These are phyloP conservation scores for Tenthredo notha DNA, from an alignment of 2,888 invertebrate genomes.

Conservation along the genomic window DNA sequence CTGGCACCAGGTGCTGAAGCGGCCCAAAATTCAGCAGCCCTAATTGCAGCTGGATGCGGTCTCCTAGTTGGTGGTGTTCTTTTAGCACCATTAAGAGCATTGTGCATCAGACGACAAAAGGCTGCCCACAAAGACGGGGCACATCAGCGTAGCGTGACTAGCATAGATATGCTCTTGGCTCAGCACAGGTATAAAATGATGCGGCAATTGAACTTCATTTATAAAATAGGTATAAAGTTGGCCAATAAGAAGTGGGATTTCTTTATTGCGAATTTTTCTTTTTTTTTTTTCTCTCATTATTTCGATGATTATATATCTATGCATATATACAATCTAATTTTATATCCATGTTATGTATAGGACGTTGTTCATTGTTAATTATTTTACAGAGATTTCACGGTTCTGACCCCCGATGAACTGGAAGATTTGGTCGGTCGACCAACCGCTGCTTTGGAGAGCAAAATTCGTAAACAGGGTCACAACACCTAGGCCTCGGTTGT, in stretches of 20 bases:
- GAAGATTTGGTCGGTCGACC: constrained; percentile 81
- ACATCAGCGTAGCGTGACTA: constrained; percentile 79
- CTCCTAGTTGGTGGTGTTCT: constrained; percentile 83
- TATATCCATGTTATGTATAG: no score
- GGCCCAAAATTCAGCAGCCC: constrained; percentile 86
- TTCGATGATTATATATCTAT: background rate
- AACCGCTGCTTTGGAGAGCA: constrained; percentile 78
- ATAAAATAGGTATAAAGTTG: background rate
- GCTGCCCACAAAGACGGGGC: constrained; percentile 79
- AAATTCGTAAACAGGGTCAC: constrained; percentile 75
- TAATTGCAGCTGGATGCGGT: constrained; percentile 85
- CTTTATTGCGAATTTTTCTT: background rate
- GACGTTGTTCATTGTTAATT: background rate
- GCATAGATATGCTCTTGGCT: constrained; percentile 80
- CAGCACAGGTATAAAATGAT: constrained; percentile 76
- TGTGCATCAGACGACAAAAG: constrained; percentile 83
- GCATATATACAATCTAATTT: no score
- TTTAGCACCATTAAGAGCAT: constrained; percentile 84
- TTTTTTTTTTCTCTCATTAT: background rate
- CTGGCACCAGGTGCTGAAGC: constrained; percentile 89
- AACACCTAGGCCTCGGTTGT: constrained; percentile 74
- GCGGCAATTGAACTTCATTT: background rate
- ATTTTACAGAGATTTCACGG: constrained; percentile 72
- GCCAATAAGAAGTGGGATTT: background rate
- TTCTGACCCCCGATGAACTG: constrained; percentile 82